Evolutionary conservation across 2,797 vertebrate genomes (phyloP), one percentile per base, ranked within the genome.

Genomic region (Phyllotis vaccarum): DNA sequence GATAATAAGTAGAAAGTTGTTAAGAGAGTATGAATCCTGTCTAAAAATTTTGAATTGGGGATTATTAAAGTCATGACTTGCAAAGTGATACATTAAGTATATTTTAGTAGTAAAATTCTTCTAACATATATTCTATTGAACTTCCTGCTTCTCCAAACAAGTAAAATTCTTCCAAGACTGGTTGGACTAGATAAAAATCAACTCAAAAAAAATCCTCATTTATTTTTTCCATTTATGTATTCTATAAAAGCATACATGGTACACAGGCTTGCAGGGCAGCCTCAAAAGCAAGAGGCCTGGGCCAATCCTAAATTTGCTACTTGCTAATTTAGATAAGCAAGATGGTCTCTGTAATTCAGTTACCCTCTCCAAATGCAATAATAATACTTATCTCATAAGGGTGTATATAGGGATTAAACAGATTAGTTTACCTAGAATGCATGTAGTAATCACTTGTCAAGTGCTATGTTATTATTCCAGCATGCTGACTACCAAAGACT

Each of bases 1-100:
- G n/a, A 79, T 78, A 40, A 72, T 75, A 72, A 96, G n/a, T 40
- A 91, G 31, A 95, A 96, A 14, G 24, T 92, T 96, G 85, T 85
- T 94, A 96, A 75, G 1, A 86, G 58, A 91, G 74, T 68, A 78
- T 12, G 27, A 54, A n/a, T 56, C 96, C 79, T 92, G 82, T 68
- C 49, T 87, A 64, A 96, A 82, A 95, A 12, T 89, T 31, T 0
- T 96, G 40, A 92, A 85, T 93, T 89, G 74, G 75, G 54, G 12
- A 68, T 93, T 95, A 34, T 52, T 92, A 91, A 75, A 79, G 22
- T 5, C 79, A 1, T 92, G 72, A 19, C 56, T 90, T 95, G n/a
- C 9, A 94, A 96, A 95, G 90, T 64, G 4, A 83, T 56, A 27
- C 14, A 87, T 80, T 94, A 89, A 62, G 4, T 72, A 68, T 93